Evolutionary conservation across 1,140 invertebrate species (phyloP).

Genomic region (Chymomyza costata): DNA sequence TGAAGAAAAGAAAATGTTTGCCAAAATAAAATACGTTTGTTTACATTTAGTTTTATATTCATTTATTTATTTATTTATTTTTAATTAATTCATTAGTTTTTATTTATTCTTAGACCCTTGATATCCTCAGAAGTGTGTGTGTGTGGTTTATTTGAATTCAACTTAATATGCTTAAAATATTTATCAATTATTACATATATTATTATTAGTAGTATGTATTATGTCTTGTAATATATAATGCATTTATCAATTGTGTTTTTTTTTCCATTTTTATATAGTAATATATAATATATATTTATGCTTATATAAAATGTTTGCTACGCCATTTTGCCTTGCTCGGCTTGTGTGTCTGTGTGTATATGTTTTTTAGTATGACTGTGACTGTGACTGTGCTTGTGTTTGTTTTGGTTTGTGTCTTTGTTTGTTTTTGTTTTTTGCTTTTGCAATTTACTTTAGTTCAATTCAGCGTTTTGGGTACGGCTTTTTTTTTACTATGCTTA

Average conservation of each 20-base stretch:
- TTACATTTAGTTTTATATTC: slow-evolving; percentile 72
- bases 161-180: slow-evolving; percentile 54
- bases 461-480: slow-evolving; percentile 22
- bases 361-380: too few relatives aligned
- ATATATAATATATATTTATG: slow-evolving; percentile 34
- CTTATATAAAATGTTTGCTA: slow-evolving; percentile 37
- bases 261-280: slow-evolving; percentile 45
- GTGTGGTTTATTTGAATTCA: slow-evolving; percentile 52
- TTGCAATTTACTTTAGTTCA: slow-evolving; percentile 15
- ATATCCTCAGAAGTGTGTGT: slow-evolving; percentile 72
- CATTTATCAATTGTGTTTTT: slow-evolving; percentile 20
- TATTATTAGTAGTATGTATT: slow-evolving; percentile 19
- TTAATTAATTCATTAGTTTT: slow-evolving; percentile 71
- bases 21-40: slow-evolving; percentile 27
- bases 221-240: not conserved
- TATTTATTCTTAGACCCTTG: slow-evolving; percentile 72
- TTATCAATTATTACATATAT: slow-evolving; percentile 34
- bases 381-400: too few relatives aligned
- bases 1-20: not conserved
- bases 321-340: slow-evolving; percentile 7
- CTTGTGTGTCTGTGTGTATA: not conserved
- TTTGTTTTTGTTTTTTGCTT: too few relatives aligned
- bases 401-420: too few relatives aligned
- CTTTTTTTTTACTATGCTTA: slow-evolving; percentile 47
- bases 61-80: slow-evolving; percentile 65